phyloP scores from a whole-genome alignment of 2,113 vertebrate genomes.

The Ceyx margarethae region DNA sequence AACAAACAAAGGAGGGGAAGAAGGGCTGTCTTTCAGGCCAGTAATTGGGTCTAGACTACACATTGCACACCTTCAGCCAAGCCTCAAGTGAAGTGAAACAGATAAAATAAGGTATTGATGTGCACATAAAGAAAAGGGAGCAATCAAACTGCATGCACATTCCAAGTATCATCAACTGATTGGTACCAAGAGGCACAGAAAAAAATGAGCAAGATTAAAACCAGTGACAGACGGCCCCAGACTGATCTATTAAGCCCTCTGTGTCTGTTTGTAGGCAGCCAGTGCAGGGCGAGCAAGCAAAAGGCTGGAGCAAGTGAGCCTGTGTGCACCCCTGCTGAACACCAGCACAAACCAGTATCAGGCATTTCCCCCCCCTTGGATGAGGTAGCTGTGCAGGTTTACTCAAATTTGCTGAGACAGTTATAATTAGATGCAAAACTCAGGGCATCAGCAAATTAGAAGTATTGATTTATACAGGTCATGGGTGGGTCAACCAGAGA shows the following conservation, averaged over 20 bases:
- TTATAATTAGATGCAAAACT: neutral
- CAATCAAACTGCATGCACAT: neutral
- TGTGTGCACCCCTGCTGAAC: neutral
- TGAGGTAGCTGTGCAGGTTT: neutral
- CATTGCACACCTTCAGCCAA: neutral
- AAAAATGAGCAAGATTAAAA: constrained; percentile 34
- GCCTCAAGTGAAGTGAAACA: neutral
- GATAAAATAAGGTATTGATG: neutral
- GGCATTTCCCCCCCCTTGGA: neutral
- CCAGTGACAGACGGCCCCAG: neutral
- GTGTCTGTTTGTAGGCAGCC: neutral
- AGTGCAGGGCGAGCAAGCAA: neutral
- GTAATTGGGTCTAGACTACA: neutral
- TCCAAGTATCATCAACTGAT: neutral
- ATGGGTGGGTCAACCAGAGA: neutral
- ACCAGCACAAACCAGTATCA: neutral
- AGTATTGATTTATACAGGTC: neutral
- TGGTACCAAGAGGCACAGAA: neutral
- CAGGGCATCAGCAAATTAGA: neutral
- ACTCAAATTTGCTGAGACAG: neutral
- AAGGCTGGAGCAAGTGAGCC: neutral
- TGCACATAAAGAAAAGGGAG: neutral
- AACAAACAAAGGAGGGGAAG: neutral
- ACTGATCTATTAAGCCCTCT: neutral
- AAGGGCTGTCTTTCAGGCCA: neutral